phyloP scores from a whole-genome alignment of 2,113 vertebrate species.

The Tiliqua scincoides region DNA sequence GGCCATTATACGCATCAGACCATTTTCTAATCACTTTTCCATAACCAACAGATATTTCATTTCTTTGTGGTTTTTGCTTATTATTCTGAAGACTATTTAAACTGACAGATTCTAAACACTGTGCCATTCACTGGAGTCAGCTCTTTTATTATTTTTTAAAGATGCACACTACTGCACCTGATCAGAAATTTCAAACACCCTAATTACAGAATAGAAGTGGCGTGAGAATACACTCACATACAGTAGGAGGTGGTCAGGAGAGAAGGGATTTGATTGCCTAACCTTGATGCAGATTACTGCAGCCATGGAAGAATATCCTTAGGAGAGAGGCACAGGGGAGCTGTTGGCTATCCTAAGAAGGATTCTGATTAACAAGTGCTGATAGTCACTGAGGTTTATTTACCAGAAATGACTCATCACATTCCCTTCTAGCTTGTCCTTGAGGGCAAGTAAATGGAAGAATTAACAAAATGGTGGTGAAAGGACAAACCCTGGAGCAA shows the following conservation, averaged over 20 bases:
- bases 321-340: not conserved
- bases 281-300: not conserved
- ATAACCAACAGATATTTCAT: not conserved
- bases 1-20: not conserved
- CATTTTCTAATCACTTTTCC: not conserved
- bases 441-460: not conserved
- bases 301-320: not conserved
- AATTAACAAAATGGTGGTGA: not conserved
- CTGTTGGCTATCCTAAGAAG: not conserved
- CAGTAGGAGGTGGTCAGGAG: not conserved
- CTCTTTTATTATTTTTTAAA: not conserved
- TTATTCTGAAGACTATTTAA: conserved; percentile 4
- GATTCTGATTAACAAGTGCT: conserved; percentile 1
- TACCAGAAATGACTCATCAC: not conserved
- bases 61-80: conserved; percentile 6
- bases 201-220: not conserved
- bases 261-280: not conserved
- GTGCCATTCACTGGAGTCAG: not conserved
- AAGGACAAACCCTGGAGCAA: not conserved
- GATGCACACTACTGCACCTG: not conserved
- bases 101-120: not conserved
- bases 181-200: not conserved
- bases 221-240: not conserved
- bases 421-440: not conserved
- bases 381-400: not conserved